These are phyloP conservation scores for Poecilobothrus nobilitatus DNA, from an alignment of 2,888 invertebrate genomes.

Conservation along the genomic window DNA sequence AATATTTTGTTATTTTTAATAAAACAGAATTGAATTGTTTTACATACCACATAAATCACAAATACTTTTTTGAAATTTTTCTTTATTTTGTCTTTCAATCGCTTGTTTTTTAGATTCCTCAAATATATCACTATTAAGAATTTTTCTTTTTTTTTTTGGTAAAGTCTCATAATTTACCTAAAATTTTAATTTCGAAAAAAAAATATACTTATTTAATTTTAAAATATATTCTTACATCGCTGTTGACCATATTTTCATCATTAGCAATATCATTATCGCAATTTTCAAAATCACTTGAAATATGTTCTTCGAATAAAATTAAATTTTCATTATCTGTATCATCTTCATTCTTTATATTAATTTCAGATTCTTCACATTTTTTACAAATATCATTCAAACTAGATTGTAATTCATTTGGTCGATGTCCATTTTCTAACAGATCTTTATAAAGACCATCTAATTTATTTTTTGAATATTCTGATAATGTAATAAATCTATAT, in stretches of 20 bases:
- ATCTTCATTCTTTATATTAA: neutral
- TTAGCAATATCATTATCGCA: neutral
- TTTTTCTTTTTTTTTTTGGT: too few species aligned
- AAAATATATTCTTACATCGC: neutral
- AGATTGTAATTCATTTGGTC: neutral
- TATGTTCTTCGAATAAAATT: neutral
- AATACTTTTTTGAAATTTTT: neutral
- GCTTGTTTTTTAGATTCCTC: neutral
- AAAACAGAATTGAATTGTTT: neutral
- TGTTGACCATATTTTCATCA: neutral
- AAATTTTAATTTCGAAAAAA: neutral
- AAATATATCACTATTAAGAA: neutral
- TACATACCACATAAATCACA: neutral
- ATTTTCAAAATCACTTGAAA: neutral
- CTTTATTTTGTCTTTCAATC: neutral
- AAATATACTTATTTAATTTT: neutral
- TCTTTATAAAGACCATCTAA: neutral
- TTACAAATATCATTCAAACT: neutral
- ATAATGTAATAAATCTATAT: conserved; percentile 19
- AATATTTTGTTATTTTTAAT: neutral
- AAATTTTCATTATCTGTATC: neutral
- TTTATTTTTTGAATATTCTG: neutral
- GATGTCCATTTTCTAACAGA: neutral
- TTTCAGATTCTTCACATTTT: neutral
- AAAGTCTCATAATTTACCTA: neutral